phyloP scores from a whole-genome alignment of 1,140 invertebrate genomes.

The Radopholus similis region DNA sequence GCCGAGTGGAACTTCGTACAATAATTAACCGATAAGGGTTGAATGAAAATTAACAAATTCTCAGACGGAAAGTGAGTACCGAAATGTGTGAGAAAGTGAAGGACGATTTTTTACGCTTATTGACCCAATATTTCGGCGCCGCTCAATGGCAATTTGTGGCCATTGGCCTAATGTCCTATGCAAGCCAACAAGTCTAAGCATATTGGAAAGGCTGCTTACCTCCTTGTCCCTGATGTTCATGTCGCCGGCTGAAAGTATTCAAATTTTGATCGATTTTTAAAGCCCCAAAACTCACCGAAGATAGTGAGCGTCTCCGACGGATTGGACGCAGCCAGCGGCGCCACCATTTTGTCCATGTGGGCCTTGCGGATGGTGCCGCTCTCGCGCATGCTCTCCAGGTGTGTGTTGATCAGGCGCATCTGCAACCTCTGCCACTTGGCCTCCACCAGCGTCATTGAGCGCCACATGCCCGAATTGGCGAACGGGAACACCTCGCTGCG shows the following conservation, averaged over 20 bases:
- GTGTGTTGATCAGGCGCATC: constrained; percentile 43
- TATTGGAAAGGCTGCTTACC: no score
- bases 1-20: no score
- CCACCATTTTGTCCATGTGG: constrained; percentile 42
- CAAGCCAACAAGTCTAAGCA: no score
- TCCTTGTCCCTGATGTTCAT: constrained; percentile 35
- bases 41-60: no score
- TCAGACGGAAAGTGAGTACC: no score
- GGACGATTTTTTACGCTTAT: no score
- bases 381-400: constrained; percentile 46
- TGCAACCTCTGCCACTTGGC: constrained; percentile 48
- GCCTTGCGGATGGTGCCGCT: constrained; percentile 20
- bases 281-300: constrained; percentile 22
- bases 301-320: constrained; percentile 16
- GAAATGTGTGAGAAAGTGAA: no score
- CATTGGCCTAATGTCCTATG: no score
- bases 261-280: background rate
- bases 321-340: background rate
- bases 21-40: no score
- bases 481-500: constrained; percentile 41
- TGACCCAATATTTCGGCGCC: no score
- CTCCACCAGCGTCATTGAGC: constrained; percentile 54
- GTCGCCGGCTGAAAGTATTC: constrained; percentile 18
- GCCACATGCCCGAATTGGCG: constrained; percentile 39
- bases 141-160: no score